phyloP scores from a whole-genome alignment of 2,113 vertebrate genomes.

The Alexandromys fortis region DNA sequence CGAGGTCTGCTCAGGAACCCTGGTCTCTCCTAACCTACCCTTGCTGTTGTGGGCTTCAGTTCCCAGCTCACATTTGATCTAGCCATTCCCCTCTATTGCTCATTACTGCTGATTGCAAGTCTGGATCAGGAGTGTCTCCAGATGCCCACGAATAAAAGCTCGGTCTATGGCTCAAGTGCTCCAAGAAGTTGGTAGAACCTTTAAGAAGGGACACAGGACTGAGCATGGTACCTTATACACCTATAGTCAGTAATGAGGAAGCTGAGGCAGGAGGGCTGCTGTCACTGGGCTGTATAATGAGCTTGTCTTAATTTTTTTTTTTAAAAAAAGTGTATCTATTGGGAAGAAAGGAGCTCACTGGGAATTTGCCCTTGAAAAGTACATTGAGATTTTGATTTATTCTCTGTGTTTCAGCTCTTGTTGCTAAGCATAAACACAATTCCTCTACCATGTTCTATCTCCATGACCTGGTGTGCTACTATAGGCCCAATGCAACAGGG shows the following conservation, averaged over 20 bases:
- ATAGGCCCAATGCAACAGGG: neutral
- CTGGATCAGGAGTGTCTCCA: neutral
- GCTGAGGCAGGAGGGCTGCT: neutral
- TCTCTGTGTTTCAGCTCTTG: neutral
- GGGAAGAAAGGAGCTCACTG: neutral
- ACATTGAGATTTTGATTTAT: neutral
- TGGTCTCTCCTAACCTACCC: neutral
- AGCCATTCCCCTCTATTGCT: neutral
- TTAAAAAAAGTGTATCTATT: neutral
- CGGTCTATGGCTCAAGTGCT: neutral
- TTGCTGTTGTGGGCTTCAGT: neutral
- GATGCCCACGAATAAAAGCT: neutral
- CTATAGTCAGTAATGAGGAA: neutral
- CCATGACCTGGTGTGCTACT: neutral
- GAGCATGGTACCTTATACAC: neutral
- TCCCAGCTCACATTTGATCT: neutral
- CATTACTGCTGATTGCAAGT: neutral
- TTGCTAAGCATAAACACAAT: neutral
- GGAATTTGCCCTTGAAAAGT: neutral
- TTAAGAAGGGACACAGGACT: neutral
- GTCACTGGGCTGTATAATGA: neutral
- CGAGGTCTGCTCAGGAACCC: fast-evolving
- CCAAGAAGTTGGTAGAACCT: neutral
- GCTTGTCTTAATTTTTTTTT: neutral
- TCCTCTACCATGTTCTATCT: neutral